phyloP scores from a whole-genome alignment of 2,113 vertebrate species.

The Muscicapa adusta region DNA sequence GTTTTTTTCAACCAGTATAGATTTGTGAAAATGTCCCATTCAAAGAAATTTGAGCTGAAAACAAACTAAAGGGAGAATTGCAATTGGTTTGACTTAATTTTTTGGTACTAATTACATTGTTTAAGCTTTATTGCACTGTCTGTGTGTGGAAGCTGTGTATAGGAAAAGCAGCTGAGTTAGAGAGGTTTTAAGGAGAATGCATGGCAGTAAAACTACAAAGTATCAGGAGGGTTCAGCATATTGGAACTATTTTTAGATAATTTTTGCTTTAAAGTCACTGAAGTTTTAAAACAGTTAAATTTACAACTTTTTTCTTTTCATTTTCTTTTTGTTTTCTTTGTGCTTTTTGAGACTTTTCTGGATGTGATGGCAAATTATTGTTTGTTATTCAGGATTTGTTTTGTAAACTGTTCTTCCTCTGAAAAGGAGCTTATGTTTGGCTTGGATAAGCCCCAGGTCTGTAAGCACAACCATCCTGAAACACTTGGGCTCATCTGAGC shows the following conservation, averaged over 20 bases:
- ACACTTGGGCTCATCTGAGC: neutral
- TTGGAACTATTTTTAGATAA: neutral
- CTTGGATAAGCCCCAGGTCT: neutral
- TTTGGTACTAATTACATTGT: accelerated
- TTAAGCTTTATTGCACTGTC: neutral
- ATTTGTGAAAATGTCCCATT: neutral
- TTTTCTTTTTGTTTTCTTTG: neutral
- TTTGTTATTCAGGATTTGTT: neutral
- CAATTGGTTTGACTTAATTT: neutral
- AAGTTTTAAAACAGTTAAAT: neutral
- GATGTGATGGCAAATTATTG: neutral
- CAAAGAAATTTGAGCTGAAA: neutral
- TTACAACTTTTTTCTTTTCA: neutral
- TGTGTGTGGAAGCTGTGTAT: accelerated
- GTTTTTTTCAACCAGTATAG: neutral
- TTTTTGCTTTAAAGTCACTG: neutral
- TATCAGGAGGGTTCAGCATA: neutral
- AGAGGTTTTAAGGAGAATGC: neutral
- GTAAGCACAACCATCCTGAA: neutral
- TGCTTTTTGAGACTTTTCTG: neutral
- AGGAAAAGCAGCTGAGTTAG: neutral
- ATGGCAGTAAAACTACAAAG: neutral
- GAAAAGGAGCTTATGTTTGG: neutral
- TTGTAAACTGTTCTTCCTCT: neutral
- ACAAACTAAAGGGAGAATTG: neutral